phyloP scores from a whole-genome alignment of 1,140 invertebrate species.

The Brachionus sp. region DNA sequence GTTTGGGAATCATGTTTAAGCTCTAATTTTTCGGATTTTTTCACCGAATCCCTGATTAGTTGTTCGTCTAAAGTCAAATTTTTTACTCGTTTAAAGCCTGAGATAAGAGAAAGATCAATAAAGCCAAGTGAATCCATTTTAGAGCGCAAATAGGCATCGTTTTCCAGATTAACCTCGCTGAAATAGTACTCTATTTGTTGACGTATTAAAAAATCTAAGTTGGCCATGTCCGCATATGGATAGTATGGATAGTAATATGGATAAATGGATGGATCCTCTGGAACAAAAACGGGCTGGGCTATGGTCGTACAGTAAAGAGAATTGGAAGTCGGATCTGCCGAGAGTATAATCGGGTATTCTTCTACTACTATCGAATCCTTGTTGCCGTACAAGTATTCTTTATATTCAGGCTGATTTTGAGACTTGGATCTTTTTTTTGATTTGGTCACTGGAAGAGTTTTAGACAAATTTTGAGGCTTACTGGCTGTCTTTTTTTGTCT shows the following conservation, averaged over 20 bases:
- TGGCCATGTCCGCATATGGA: neutral
- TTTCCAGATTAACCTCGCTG: constrained; percentile 88
- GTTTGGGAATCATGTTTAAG: constrained; percentile 72
- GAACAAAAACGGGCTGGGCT: neutral
- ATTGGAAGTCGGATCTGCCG: constrained; percentile 1
- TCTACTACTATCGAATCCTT: constrained; percentile 29
- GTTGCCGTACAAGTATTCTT: constrained; percentile 42
- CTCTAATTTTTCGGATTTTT: constrained; percentile 52
- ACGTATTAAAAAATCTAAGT: neutral
- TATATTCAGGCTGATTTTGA: constrained; percentile 21
- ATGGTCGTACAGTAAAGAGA: constrained; percentile 29
- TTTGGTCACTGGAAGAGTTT: neutral
- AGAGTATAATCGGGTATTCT: constrained; percentile 34
- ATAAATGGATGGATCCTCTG: neutral
- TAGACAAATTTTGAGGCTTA: neutral
- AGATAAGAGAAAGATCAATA: constrained; percentile 84
- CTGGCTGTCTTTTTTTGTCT: neutral
- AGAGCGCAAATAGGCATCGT: constrained; percentile 89
- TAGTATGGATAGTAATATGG: neutral
- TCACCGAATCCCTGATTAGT: constrained; percentile 64
- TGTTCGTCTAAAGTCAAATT: constrained; percentile 77
- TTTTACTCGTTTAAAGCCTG: constrained; percentile 88
- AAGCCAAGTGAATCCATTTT: constrained; percentile 93
- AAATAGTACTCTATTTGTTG: constrained; percentile 84
- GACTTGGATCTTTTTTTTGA: constrained; percentile 24